Evolutionary conservation across 2,797 vertebrate genomes (phyloP).

Genomic region (Staurois parvus): DNA sequence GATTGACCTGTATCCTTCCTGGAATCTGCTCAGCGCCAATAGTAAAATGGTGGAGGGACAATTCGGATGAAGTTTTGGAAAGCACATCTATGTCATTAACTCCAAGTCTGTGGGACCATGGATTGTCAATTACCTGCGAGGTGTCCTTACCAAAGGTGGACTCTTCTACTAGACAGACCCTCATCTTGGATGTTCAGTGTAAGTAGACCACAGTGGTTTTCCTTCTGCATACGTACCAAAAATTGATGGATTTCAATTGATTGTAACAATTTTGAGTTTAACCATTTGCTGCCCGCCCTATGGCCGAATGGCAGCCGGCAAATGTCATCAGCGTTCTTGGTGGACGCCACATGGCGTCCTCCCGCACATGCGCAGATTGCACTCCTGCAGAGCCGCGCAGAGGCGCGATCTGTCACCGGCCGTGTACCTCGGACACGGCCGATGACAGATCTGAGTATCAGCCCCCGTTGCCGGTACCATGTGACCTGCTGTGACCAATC

Average conservation of each 20-base stretch:
- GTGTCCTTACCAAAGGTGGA: background rate
- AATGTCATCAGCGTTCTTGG: too few relatives aligned
- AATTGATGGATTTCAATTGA: background rate
- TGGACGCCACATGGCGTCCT: too few relatives aligned
- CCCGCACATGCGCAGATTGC: too few relatives aligned
- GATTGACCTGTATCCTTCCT: slow-evolving; percentile 11
- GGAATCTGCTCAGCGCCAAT: background rate
- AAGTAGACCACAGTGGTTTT: background rate
- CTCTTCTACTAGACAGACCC: background rate
- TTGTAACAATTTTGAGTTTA: background rate
- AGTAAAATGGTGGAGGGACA: slow-evolving; percentile 12
- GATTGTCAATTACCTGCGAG: slow-evolving; percentile 10
- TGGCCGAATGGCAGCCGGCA: too few relatives aligned
- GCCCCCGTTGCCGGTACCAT: too few relatives aligned
- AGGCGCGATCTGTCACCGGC: too few relatives aligned
- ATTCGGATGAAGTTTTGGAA: background rate
- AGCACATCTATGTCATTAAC: slow-evolving; percentile 14
- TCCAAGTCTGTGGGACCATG: slow-evolving; percentile 9
- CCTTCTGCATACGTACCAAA: background rate
- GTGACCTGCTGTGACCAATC: too few relatives aligned
- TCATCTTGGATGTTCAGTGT: slow-evolving; percentile 40
- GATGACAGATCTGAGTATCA: too few relatives aligned
- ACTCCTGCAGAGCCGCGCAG: too few relatives aligned
- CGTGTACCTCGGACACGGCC: too few relatives aligned
- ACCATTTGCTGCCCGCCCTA: too few relatives aligned